These are phyloP conservation scores for Sciaenops ocellatus DNA, from an alignment of 2,797 vertebrate genomes.

Conservation along the genomic window DNA sequence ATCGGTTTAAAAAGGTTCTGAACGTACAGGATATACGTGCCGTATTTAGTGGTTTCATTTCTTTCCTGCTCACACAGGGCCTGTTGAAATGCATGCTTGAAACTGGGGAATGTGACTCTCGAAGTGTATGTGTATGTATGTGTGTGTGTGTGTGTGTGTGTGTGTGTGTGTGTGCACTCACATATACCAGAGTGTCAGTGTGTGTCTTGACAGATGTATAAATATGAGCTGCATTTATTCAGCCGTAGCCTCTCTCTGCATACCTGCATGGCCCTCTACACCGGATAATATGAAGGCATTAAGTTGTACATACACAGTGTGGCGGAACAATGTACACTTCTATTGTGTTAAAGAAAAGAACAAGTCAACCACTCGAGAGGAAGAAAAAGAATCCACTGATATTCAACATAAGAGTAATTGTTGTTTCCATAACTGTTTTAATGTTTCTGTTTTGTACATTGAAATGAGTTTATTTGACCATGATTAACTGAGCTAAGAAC, in stretches of 20 bases:
- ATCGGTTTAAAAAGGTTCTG: conserved; percentile 67
- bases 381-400: not conserved
- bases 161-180: conserved; percentile 7
- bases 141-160: conserved; percentile 5
- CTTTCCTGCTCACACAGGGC: conserved; percentile 69
- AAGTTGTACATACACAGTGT: conserved; percentile 14
- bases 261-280: conserved; percentile 49
- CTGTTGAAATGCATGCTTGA: conserved; percentile 69
- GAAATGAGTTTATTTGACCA: not conserved
- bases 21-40: conserved; percentile 70
- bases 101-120: conserved; percentile 63
- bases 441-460: not conserved
- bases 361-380: not conserved
- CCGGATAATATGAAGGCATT: conserved; percentile 29
- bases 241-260: conserved; percentile 56
- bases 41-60: conserved; percentile 63
- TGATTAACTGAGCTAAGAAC: not conserved
- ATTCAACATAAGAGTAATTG: too few species aligned
- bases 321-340: conserved; percentile 12
- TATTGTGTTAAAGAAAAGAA: conserved; percentile 7
- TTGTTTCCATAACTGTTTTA: too few species aligned
- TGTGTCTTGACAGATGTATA: conserved; percentile 63
- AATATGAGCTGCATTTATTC: conserved; percentile 66
- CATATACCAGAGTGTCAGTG: conserved; percentile 21
- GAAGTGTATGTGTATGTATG: conserved; percentile 16